Evolutionary conservation across 2,797 vertebrate genomes (phyloP).

Genomic region (Coregonus ussuriensis): DNA sequence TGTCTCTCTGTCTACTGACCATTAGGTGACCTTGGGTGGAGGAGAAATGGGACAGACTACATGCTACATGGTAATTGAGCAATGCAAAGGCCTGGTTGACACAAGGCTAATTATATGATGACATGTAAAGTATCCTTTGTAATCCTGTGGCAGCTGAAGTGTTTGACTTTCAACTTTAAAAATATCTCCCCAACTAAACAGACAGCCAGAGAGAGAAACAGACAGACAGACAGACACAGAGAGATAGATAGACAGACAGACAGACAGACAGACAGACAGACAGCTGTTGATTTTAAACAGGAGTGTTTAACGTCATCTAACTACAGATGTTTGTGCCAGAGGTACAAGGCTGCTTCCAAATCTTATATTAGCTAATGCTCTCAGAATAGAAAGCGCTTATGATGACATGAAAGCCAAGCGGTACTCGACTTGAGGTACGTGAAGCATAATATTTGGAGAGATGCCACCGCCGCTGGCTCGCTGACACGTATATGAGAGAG

Average conservation of each 20-base stretch:
- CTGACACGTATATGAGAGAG: not conserved
- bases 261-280: not conserved
- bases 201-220: conserved; percentile 18
- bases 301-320: too few species aligned
- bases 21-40: not conserved
- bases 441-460: too few species aligned
- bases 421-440: not conserved
- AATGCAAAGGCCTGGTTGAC: not conserved
- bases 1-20: not conserved
- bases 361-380: too few species aligned
- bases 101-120: not conserved
- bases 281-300: too few species aligned
- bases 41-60: not conserved
- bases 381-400: too few species aligned
- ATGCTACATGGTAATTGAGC: not conserved
- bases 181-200: conserved; percentile 30
- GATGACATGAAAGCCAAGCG: too few species aligned
- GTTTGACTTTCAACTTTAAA: conserved; percentile 22
- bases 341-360: too few species aligned
- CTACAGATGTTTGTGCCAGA: too few species aligned
- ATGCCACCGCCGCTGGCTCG: too few species aligned
- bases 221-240: conserved; percentile 20
- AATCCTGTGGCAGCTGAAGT: not conserved
- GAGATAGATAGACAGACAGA: conserved; percentile 6
- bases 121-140: not conserved